Evolutionary conservation across 2,797 vertebrate genomes (phyloP), one percentile per base, ranked within the genome.

Genomic region (Malurus leucopterus): DNA sequence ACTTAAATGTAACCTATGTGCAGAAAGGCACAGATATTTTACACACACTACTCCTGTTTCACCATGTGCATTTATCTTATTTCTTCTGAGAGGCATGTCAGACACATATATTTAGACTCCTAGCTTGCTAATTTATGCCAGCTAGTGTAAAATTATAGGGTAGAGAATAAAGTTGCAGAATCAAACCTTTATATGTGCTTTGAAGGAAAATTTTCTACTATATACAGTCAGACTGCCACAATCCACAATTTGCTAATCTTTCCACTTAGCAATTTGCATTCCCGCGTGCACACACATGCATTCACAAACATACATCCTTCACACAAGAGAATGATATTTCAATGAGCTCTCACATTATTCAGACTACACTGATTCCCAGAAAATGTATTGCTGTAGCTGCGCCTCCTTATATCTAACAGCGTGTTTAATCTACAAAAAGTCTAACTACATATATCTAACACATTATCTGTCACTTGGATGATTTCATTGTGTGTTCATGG

Each of bases 61-160:
- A 73, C 83, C 55, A 55, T 32, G 50, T 65, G 91, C 49, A 62
- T 92, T 93, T 9, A 23, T 89, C 93, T 86, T 90, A 89, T 92
- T 91, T 86, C 94, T 93, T 96, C 74, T 50, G 57, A 94, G 94
- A 95, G 62, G 73, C 77, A 91, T 63, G 82, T 92, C 85, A 94
- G 93, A 93, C 91, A 91, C 71, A 83, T 69, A 91, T 91, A 95
- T 95, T 95, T 93, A 95, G 89, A 82, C 62, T 93, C 91, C 77
- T 47, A 86, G 59, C 57, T 93, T 78, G 76, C 74, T 96, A 95
- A 95, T 94, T 95, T 95, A 96, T 95, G 93, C 91, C 87, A 95
- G 91, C 85, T 88, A 94, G 89, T 85, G 87, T 86, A 92, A 95
- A 96, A 95, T 95, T 95, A 93, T 49, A 94, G 89, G 92, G 78